Base-by-base conservation (phyloP, 2,797 vertebrate genomes). In the Enteromius treurensis region DNA sequence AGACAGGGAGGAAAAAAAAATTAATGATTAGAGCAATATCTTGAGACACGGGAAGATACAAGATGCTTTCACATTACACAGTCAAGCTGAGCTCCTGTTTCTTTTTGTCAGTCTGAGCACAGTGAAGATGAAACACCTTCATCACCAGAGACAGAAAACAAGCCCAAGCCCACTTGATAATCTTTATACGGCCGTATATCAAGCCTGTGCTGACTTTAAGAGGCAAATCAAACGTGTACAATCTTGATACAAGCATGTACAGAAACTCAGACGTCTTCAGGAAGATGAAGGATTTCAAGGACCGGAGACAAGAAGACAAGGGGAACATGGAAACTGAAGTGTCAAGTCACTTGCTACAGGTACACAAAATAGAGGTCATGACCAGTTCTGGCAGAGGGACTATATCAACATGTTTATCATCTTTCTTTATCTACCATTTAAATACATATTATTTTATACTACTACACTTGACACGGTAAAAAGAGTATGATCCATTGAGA, bases 101-200 rank as follows among this genome's bases (percentile, higher is more conserved):
- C 78, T 29, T 40, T 68, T 29, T 58, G 67, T 58, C 67, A 26
- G 65, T 69, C 65, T 69, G 45, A 70, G 15, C 67, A 70, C 23
- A 11, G 15, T 70, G 51, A 80, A 70, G 67, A 80, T 70, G 34
- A 80, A 80, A 69, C 65, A 40, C 78, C 77, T 69, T 53, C 51
- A 60, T 53, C 78, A 55, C 49, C 32, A 80, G 21, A 69, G 51
- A 80, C 49, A 69, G 51, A 58, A 76, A 76, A 76, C 53, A 76
- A 60, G 53, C 74, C 53, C 34, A 58, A 55, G 65, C 29, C 13
- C 32, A 80, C 21, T 47, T 69, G 32, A 70, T 29, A 55, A 42
- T 32, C 51, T 45, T 58, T 70, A n/a, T 42, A 80, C 5, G 1
- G n/a, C 1, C 14, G 0, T 32, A 42, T 42, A 13, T 37, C 15